Base-by-base conservation (phyloP, 2,113 vertebrate genomes). In the Lathamus discolor region DNA sequence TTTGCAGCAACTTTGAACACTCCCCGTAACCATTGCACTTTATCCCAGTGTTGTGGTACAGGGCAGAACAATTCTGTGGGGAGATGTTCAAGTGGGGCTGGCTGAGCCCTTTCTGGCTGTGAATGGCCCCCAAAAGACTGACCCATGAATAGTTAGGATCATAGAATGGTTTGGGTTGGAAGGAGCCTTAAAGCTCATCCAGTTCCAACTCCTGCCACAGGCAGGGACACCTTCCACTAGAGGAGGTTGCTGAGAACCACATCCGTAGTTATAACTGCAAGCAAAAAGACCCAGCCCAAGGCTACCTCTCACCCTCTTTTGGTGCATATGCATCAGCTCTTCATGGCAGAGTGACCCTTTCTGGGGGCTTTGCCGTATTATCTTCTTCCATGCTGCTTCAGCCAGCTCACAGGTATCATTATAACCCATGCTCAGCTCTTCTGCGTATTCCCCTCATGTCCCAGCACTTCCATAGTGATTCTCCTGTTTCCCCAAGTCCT, bases 391-490 rank as follows among this genome's bases (percentile, higher is more conserved):
- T 0, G 0, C 27, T 55, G 23, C 46, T 67, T 69, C 54, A 85
- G 54, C 6, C 11, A 18, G 28, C 24, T 69, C 3, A 4, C 3
- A 51, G 33, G 33, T 25, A 28, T 57, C 1, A 0, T 67, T 51
- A 49, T 62, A 48, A 68, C 10, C 24, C 1, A 0, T 1, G 3
- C 33, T 57, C 1, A 0, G 6, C 19, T 63, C 35, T 67, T 24
- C 8, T 3, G 0, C 3, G 0, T 39, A 54, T 74, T 17, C 3
- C 11, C 33, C 14, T 78, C 1, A 1, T 41, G 43, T 57, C 73
- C 33, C 54, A 35, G 52, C 1, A 0, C 24, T 91, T 57, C 33
- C 7, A 2, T 13, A 57, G 33, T 0, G 1, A n/a, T 63, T 12
- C 11, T 43, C 1, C 0, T 14, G 4, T 63, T 63, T 74, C 35